Evolutionary conservation across 1,140 invertebrate species (phyloP).

Genomic region (Dysdera silvatica): DNA sequence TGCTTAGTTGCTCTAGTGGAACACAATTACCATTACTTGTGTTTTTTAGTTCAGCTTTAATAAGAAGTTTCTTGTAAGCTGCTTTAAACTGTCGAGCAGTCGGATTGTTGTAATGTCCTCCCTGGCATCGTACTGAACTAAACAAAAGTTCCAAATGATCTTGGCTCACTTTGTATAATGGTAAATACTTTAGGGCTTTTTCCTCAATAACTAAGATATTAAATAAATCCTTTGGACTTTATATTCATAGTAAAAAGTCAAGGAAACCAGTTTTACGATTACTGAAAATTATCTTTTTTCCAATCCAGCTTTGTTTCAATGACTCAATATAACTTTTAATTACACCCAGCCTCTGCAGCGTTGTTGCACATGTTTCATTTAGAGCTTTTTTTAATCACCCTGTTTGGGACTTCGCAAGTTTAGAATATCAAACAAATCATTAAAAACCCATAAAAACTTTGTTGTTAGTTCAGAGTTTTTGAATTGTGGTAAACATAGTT

Average conservation of each 20-base stretch:
- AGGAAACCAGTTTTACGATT: constrained; percentile 25
- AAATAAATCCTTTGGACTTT: constrained; percentile 3
- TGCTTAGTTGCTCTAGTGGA: not conserved
- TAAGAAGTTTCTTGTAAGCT: constrained; percentile 24
- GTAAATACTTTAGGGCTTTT: constrained; percentile 3
- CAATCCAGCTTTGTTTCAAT: not conserved
- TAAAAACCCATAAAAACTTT: not conserved
- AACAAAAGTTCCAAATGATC: constrained; percentile 46
- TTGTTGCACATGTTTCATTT: constrained; percentile 30
- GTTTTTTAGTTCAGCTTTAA: not conserved
- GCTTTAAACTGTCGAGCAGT: constrained; percentile 37
- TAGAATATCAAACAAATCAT: not conserved
- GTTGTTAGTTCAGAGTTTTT: not conserved
- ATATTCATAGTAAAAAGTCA: not conserved
- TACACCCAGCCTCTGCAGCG: not conserved
- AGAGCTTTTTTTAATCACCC: not conserved
- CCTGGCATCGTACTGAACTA: constrained; percentile 36
- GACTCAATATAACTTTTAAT: no score
- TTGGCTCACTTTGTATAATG: constrained; percentile 41
- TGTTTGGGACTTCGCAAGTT: not conserved
- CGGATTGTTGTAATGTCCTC: constrained; percentile 44
- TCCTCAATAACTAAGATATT: not conserved
- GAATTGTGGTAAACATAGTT: not conserved
- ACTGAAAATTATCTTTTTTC: not conserved
- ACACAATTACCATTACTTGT: not conserved